Base-by-base conservation (phyloP, 2,113 vertebrate species). In the Carassius auratus region DNA sequence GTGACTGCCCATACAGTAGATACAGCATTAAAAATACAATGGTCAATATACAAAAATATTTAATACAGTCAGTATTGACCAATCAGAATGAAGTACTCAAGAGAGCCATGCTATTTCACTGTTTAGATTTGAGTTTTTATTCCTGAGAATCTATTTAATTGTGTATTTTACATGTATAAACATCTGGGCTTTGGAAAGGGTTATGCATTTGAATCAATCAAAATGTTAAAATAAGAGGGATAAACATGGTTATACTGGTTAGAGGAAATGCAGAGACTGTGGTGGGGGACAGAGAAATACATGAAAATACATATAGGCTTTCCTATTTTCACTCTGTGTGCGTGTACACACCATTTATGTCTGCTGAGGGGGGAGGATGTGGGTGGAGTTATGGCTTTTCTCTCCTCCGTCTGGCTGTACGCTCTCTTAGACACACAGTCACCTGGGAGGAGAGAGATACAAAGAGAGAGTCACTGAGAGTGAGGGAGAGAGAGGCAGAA, bases 391-490 rank as follows among this genome's bases (percentile, higher is more conserved):
- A 88, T 71, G 48, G 83, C 71, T 62, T 62, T 52, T 66, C 74
- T 89, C 78, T 87, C 86, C 86, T 89, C 89, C 64, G 64, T 89
- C 86, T 88, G 85, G 83, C 75, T 88, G 83, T 86, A 61, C 80
- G 89, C 88, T 92, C 71, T 82, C 66, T 90, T 86, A 85, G 84
- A 91, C 84, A 87, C 85, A 89, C 75, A 84, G 89, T 89, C 89
- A 87, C 90, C 85, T 81, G 62, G 64, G 66, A 88, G 81, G 86
- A 69, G 85, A 88, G 84, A 52, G 85, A 77, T n/a, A 66, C 62
- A 89, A 89, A 83, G 76, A 81, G 78, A 86, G 84, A 30, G n/a
- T 52, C 74, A 26, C 48, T 52, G 75, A 69, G 38, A 81, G 42
- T 8, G 42, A 45, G 78, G 52, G 15, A 81, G 76, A 80, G 74